Conservation (phyloP, 2,888 invertebrate species). For the Troides helena region DNA sequence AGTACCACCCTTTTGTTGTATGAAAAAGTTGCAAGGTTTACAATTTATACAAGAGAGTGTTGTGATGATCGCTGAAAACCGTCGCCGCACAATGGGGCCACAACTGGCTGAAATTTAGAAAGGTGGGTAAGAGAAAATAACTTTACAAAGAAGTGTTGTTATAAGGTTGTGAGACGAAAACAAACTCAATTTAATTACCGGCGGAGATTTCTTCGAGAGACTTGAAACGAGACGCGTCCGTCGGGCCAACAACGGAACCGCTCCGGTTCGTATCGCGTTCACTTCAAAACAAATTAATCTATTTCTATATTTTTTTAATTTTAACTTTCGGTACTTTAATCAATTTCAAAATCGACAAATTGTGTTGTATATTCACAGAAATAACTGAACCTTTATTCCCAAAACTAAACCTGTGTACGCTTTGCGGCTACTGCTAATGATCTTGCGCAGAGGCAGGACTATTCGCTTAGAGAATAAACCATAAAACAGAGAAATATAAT, state of each 20-base stretch:
- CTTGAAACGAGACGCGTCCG: conserved; percentile 14
- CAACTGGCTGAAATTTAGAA: conserved; percentile 18
- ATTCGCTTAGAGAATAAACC: no score
- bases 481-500: no score
- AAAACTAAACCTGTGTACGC: no score
- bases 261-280: not conserved
- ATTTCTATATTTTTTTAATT: no score
- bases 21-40: not conserved
- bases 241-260: not conserved
- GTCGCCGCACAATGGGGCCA: conserved; percentile 11
- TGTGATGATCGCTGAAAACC: not conserved
- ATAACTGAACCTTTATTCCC: no score
- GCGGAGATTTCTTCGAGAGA: conserved; percentile 15
- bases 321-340: no score
- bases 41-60: not conserved
- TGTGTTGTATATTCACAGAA: no score
- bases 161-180: conserved; percentile 26
- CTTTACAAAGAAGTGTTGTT: conserved; percentile 27
- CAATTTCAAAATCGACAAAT: no score
- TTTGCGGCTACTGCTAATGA: no score
- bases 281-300: not conserved
- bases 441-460: no score
- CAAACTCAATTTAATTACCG: conserved; percentile 27
- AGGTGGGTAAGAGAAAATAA: conserved; percentile 12
- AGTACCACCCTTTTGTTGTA: not conserved